A percentile compares a stretch with the other conserved stretches of the same genome.
Conservation (phyloP, 2,797 vertebrate genomes). For the Hephaestus fuliginosus region DNA sequence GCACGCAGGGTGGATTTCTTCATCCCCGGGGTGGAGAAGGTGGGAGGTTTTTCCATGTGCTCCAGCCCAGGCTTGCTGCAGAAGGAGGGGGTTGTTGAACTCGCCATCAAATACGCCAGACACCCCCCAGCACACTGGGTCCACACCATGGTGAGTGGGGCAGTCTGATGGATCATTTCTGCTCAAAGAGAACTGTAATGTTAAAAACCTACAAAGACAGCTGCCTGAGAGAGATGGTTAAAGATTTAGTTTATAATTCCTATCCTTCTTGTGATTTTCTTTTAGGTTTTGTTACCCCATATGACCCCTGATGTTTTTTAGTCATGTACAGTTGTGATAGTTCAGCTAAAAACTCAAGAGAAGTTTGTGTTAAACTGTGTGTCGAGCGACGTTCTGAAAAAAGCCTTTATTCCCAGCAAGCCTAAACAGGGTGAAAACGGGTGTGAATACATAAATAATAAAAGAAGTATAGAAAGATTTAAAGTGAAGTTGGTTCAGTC, state of each 20-base stretch:
- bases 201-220: not conserved
- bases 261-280: not conserved
- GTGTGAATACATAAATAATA: not conserved
- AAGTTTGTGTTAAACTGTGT: not conserved
- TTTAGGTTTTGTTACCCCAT: not conserved
- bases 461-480: not conserved
- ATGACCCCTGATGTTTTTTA: conserved; percentile 1
- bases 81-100: conserved; percentile 90
- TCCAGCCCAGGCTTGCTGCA: conserved; percentile 91
- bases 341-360: not conserved
- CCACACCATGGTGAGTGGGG: conserved; percentile 88
- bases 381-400: not conserved
- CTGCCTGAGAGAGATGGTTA: not conserved
- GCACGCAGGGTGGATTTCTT: conserved; percentile 94
- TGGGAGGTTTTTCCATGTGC: conserved; percentile 97
- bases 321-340: not conserved
- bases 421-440: not conserved
- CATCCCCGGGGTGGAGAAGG: conserved; percentile 91
- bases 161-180: not conserved
- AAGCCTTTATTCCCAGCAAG: not conserved
- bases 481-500: not conserved
- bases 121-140: conserved; percentile 96
- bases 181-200: not conserved
- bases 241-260: not conserved
- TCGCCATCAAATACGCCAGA: conserved; percentile 91